Evolutionary conservation across 2,797 vertebrate species (phyloP), one percentile per base, ranked within the genome.

Genomic region (Pelodytes ibericus): DNA sequence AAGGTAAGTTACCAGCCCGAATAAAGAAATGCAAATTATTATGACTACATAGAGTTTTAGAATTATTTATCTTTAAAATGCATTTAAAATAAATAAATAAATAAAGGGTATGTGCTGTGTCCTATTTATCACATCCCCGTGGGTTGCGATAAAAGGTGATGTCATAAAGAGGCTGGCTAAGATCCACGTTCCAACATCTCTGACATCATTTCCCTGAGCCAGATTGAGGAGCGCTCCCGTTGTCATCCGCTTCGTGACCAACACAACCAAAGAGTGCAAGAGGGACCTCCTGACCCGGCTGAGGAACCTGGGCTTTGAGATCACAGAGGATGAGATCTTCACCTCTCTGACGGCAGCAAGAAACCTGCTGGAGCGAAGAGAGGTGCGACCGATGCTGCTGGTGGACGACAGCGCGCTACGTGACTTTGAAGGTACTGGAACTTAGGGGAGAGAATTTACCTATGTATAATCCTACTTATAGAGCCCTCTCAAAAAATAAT

Each of bases 251-350:
- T 99, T 99, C 84, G 97, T 99, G 77, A 99, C 96, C 4, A 99
- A 99, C 85, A 99, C 97, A 0, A 98, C 97, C 0, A 99, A 98
- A 82, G 97, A 99, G 80, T 95, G 94, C 85, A 97, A 96, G 85
- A 89, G 86, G 80, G 93, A 86, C 68, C 86, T 99, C 62, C 75
- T 95, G 80, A 93, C 94, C 72, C 87, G 95, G 67, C 84, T 99
- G 82, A 87, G 77, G 0, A 84, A 80, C 11, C 85, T 99, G 74
- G 89, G 93, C 0, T 99, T 99, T 78, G 89, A 96, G 81, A 89
- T 99, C 7, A 83, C 92, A 2, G 96, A 98, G 73, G 88, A 90
- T 0, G 97, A 99, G 88, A 96, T 99, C 83, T 99, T 98, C 85
- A 98, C 96, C 0, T 99, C 97, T 2, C 89, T 99, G 83, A 98